Conservation (phyloP, 2,888 invertebrate species). For the Agriotes lineatus region DNA sequence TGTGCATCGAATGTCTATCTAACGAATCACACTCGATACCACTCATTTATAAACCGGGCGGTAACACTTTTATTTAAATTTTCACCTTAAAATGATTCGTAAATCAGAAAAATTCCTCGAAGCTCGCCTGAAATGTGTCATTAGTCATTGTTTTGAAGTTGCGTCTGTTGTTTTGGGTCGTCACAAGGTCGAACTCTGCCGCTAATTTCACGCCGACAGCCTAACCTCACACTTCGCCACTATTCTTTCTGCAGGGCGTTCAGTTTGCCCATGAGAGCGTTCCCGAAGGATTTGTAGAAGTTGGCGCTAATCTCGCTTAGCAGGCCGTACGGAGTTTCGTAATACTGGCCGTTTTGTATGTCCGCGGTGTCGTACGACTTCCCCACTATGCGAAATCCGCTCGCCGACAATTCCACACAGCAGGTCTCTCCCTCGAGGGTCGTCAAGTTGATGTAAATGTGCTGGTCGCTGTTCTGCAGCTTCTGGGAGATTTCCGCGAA, state of each 20-base stretch:
- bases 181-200: conserved; percentile 46
- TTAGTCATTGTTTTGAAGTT: conserved; percentile 52
- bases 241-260: conserved; percentile 55
- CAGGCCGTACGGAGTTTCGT: conserved; percentile 86
- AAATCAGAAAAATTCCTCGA: conserved; percentile 26
- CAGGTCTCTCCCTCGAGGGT: conserved; percentile 79
- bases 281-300: conserved; percentile 80
- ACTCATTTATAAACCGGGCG: conserved; percentile 32
- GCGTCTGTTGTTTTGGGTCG: conserved; percentile 46
- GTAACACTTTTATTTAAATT: conserved; percentile 38
- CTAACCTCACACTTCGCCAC: neutral
- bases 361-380: conserved; percentile 70
- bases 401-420: conserved; percentile 80
- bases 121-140: conserved; percentile 57
- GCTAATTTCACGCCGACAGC: conserved; percentile 39
- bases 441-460: conserved; percentile 81
- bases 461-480: conserved; percentile 70
- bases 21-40: conserved; percentile 5
- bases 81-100: conserved; percentile 32
- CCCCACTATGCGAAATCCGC: conserved; percentile 82
- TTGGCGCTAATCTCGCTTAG: conserved; percentile 80
- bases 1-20: conserved; percentile 32
- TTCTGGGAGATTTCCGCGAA: conserved; percentile 72
- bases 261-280: conserved; percentile 75
- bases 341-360: conserved; percentile 68